Evolutionary conservation across 2,888 invertebrate genomes (phyloP).

Genomic region (Drosophila mettleri): DNA sequence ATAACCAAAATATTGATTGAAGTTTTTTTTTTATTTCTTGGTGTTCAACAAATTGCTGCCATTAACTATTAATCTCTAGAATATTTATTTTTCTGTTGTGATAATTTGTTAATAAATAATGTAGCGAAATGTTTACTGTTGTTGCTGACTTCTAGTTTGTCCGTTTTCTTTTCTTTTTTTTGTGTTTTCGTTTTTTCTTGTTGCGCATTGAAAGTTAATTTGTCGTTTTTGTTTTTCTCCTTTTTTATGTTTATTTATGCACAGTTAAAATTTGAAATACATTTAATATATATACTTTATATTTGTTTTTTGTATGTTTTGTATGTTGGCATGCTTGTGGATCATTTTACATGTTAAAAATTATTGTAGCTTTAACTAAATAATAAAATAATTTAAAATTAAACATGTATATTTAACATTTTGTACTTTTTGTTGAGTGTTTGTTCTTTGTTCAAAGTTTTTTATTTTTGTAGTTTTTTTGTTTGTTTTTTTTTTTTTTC

Average conservation of each 20-base stretch:
- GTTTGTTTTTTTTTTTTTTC: slow-evolving; percentile 31
- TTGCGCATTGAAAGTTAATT: slow-evolving; percentile 25
- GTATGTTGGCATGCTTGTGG: slow-evolving; percentile 57
- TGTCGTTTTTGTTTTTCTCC: slow-evolving; percentile 7
- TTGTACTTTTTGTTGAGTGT: slow-evolving; percentile 81
- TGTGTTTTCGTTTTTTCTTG: slow-evolving; percentile 1
- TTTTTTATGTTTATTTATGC: slow-evolving; percentile 32
- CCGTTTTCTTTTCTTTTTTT: slow-evolving; percentile 14
- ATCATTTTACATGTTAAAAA: slow-evolving; percentile 56
- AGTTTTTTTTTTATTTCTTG: slow-evolving; percentile 19
- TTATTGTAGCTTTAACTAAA: slow-evolving; percentile 71
- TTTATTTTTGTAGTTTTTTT: slow-evolving; percentile 23
- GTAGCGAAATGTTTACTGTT: slow-evolving; percentile 50
- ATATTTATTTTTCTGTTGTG: slow-evolving; percentile 30
- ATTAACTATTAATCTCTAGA: slow-evolving; percentile 54
- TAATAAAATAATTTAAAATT: slow-evolving; percentile 76
- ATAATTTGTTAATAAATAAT: slow-evolving; percentile 43
- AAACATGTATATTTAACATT: slow-evolving; percentile 81
- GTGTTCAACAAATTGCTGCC: slow-evolving; percentile 53
- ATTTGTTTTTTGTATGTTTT: slow-evolving; percentile 27
- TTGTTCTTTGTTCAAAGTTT: slow-evolving; percentile 64
- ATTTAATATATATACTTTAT: slow-evolving; percentile 33
- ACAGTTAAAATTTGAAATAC: slow-evolving; percentile 56
- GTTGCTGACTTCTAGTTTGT: slow-evolving; percentile 35
- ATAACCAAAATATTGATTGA: slow-evolving; percentile 49